phyloP scores from a whole-genome alignment of 2,113 vertebrate genomes.

The Dascyllus trimaculatus region DNA sequence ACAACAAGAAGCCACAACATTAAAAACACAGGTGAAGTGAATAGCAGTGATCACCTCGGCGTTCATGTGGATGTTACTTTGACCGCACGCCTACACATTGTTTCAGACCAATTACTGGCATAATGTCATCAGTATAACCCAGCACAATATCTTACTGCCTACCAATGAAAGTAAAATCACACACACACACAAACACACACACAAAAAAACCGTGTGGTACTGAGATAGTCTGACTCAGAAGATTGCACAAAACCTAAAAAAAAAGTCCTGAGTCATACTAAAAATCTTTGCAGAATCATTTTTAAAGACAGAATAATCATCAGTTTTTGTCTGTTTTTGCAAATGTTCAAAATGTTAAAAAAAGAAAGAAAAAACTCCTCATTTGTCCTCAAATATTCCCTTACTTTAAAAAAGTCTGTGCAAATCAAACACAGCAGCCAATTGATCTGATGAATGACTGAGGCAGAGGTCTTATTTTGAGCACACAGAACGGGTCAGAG shows the following conservation, averaged over 20 bases:
- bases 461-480: slow-evolving; percentile 21
- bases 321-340: background rate
- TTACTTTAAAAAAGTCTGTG: slow-evolving; percentile 13
- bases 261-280: slow-evolving; percentile 10
- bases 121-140: no score
- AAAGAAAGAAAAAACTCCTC: slow-evolving; percentile 19
- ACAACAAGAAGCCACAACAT: no score
- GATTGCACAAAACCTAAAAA: background rate
- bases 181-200: no score
- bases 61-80: no score
- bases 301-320: background rate
- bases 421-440: slow-evolving; percentile 1
- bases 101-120: no score
- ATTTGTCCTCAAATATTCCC: background rate
- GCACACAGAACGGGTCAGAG: background rate
- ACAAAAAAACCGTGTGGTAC: no score
- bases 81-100: no score
- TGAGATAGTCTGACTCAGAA: no score
- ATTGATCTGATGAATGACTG: slow-evolving; percentile 41
- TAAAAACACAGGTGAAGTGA: no score
- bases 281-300: slow-evolving; percentile 6
- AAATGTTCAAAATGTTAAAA: slow-evolving; percentile 1
- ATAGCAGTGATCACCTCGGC: no score
- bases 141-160: no score
- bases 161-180: no score